A percentile compares a stretch with the other conserved stretches of the same genome.
These are phyloP conservation scores for Enteromius viviparus DNA, from an alignment of 2,797 vertebrate genomes.

Conservation along the genomic window DNA sequence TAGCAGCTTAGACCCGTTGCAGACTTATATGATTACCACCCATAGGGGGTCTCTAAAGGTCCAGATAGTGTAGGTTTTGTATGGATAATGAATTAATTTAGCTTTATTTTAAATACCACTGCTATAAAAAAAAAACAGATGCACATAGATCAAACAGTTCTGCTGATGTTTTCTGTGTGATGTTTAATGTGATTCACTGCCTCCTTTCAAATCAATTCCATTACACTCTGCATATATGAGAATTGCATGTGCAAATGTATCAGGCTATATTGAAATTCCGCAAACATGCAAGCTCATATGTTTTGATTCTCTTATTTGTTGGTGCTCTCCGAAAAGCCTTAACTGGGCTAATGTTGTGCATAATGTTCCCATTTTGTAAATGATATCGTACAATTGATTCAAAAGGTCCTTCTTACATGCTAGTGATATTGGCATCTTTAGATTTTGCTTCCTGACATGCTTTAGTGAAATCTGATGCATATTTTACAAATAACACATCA, in stretches of 20 bases:
- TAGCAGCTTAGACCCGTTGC: constrained; percentile 8
- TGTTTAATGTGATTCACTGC: neutral
- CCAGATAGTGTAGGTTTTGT: neutral
- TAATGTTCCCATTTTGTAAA: neutral
- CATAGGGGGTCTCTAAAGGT: neutral
- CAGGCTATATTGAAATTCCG: neutral
- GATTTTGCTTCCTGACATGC: neutral
- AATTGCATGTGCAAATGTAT: neutral
- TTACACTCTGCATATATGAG: neutral
- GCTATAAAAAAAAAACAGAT: neutral
- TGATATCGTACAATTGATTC: neutral
- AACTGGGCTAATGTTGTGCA: neutral
- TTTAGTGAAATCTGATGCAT: neutral
- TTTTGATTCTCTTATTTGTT: neutral
- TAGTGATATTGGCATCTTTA: neutral
- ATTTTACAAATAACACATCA: constrained; percentile 1
- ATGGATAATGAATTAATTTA: neutral
- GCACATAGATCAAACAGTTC: neutral
- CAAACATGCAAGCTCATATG: neutral
- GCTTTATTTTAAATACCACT: neutral
- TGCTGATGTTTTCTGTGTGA: neutral
- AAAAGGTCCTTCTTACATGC: neutral
- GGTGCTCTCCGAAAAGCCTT: neutral
- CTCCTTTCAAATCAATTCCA: neutral
- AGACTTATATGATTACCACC: neutral